Percentiles rank a stretch among this genome's conserved stretches.
Conservation (phyloP, 1,140 invertebrate species). For the Aphis gossypii region DNA sequence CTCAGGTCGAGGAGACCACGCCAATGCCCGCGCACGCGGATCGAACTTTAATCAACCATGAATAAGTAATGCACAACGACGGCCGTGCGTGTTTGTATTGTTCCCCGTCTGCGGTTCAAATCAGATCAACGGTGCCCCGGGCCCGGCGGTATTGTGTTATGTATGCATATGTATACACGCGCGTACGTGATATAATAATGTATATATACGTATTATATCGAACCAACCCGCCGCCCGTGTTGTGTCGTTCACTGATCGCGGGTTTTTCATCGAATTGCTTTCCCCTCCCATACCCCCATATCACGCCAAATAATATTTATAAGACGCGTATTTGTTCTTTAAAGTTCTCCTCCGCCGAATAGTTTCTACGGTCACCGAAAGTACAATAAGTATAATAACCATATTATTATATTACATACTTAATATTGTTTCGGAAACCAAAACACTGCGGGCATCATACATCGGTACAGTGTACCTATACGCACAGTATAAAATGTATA, state of each 20-base stretch:
- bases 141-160: conserved; percentile 28
- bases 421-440: neutral
- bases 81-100: conserved; percentile 52
- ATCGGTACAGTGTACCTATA: no score
- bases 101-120: conserved; percentile 54
- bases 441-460: neutral
- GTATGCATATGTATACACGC: conserved; percentile 39
- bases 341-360: neutral
- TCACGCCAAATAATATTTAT: neutral
- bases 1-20: neutral
- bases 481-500: neutral
- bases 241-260: neutral
- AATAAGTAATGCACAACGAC: conserved; percentile 52
- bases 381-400: no score
- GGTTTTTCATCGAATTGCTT: conserved; percentile 23
- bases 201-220: no score
- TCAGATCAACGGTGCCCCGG: conserved; percentile 50
- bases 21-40: neutral
- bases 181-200: neutral
- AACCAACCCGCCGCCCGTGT: neutral
- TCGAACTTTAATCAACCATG: conserved; percentile 57
- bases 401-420: no score
- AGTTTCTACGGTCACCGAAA: neutral
- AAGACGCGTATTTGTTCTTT: neutral
- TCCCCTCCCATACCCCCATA: neutral